Percentiles rank a stretch among this genome's conserved stretches.
Evolutionary conservation across 2,113 vertebrate genomes (phyloP).

Genomic region (Aldabrachelys gigantea): DNA sequence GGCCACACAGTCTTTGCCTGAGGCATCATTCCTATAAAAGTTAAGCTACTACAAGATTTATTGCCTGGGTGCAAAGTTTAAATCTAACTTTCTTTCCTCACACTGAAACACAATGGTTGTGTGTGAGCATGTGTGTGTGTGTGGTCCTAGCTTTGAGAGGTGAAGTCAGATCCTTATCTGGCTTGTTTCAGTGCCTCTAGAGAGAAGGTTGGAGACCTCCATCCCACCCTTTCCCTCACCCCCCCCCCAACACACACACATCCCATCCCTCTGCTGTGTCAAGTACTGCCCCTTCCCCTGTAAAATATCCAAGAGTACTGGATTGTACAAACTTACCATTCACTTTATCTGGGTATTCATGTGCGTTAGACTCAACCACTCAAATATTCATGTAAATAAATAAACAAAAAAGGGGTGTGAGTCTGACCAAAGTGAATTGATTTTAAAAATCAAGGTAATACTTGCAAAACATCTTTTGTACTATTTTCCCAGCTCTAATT

Average conservation of each 20-base stretch:
- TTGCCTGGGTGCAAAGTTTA: constrained; percentile 63
- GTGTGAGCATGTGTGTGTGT: neutral
- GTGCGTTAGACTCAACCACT: neutral
- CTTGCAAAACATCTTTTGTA: neutral
- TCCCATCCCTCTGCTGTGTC: neutral
- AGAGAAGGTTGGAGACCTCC: neutral
- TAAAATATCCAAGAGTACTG: neutral
- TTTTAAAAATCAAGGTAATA: neutral
- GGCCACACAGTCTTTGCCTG: constrained; percentile 72
- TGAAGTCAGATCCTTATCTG: neutral
- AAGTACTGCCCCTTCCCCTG: neutral
- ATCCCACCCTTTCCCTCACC: too few species aligned
- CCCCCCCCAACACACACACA: neutral
- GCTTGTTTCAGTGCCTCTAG: neutral
- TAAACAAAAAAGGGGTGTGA: neutral
- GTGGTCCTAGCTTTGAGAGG: neutral
- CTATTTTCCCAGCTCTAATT: neutral
- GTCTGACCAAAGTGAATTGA: neutral
- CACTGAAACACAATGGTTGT: neutral
- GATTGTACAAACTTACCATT: neutral
- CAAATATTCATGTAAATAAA: neutral
- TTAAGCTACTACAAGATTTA: constrained; percentile 75
- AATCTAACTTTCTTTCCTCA: neutral
- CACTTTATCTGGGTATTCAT: neutral
- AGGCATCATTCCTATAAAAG: constrained; percentile 72